phyloP scores from a whole-genome alignment of 2,797 vertebrate species.

The Lepilemur ruficaudatus region DNA sequence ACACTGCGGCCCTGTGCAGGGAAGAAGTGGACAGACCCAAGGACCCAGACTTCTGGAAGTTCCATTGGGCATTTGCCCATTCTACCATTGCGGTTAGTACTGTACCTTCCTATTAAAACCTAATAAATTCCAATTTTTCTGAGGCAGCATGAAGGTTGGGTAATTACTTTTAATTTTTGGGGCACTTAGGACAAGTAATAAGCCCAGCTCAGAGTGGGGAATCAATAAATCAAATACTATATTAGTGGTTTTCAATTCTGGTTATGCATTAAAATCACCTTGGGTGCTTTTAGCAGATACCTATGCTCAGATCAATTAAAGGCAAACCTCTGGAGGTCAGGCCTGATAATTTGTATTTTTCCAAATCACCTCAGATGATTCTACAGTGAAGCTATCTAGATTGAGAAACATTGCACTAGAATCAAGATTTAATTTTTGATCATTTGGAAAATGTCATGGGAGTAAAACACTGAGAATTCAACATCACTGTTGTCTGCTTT shows the following conservation, averaged over 20 bases:
- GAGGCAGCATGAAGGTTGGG: background rate
- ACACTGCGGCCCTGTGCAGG: background rate
- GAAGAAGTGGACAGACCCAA: background rate
- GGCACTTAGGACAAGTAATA: background rate
- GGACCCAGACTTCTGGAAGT: background rate
- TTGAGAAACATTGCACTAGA: background rate
- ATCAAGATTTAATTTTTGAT: slow-evolving; percentile 11
- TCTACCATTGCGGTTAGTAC: background rate
- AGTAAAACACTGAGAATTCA: background rate
- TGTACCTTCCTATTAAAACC: background rate
- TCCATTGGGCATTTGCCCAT: background rate
- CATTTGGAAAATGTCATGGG: background rate
- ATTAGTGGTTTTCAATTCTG: background rate
- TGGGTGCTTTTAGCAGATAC: background rate
- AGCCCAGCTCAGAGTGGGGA: background rate
- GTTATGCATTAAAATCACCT: background rate
- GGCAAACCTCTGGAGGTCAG: background rate
- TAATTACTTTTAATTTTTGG: background rate
- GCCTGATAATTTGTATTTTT: background rate
- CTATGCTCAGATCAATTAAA: background rate
- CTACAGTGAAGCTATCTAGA: background rate
- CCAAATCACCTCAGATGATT: background rate
- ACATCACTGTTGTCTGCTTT: background rate
- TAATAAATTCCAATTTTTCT: background rate
- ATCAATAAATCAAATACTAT: background rate